These are phyloP conservation scores for Actinia equina DNA, from an alignment of 64 coral and sea anemone species.

Conservation along the genomic window DNA sequence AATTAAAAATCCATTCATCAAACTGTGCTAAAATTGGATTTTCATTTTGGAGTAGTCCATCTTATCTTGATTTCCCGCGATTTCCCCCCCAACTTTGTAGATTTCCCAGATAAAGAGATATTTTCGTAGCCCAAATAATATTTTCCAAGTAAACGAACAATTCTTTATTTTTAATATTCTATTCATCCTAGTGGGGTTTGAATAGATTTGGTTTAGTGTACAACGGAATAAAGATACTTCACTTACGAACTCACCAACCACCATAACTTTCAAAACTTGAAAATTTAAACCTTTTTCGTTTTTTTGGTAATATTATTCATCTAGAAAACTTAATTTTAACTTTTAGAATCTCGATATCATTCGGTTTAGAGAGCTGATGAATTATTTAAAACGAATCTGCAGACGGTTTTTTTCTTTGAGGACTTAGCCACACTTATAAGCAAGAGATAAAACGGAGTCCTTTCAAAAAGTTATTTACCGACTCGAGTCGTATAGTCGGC, in stretches of 20 bases:
- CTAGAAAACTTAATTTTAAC: background rate
- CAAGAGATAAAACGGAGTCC: constrained; percentile 21
- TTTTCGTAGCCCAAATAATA: background rate
- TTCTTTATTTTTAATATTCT: background rate
- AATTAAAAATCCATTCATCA: constrained; percentile 42
- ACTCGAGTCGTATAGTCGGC: constrained; percentile 13
- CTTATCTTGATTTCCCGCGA: constrained; percentile 36
- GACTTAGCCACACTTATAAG: constrained; percentile 13
- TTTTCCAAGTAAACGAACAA: constrained; percentile 6
- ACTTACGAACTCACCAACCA: too few relatives aligned
- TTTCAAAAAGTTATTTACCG: constrained; percentile 10
- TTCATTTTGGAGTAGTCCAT: constrained; percentile 25
- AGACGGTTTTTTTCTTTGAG: constrained; percentile 25
- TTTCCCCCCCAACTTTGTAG: constrained; percentile 25
- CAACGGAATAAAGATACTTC: background rate
- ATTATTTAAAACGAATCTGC: background rate
- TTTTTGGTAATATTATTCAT: too few relatives aligned
- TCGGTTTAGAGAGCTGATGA: background rate
- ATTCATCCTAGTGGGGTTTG: background rate
- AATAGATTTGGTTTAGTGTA: background rate
- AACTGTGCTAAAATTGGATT: constrained; percentile 26
- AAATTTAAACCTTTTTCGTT: background rate
- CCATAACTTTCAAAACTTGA: background rate
- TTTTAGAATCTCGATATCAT: background rate
- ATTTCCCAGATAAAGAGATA: constrained; percentile 15